A percentile compares a stretch with the other conserved stretches of the same genome.
phyloP scores from a whole-genome alignment of 2,888 invertebrate genomes.

The Acronicta psi region DNA sequence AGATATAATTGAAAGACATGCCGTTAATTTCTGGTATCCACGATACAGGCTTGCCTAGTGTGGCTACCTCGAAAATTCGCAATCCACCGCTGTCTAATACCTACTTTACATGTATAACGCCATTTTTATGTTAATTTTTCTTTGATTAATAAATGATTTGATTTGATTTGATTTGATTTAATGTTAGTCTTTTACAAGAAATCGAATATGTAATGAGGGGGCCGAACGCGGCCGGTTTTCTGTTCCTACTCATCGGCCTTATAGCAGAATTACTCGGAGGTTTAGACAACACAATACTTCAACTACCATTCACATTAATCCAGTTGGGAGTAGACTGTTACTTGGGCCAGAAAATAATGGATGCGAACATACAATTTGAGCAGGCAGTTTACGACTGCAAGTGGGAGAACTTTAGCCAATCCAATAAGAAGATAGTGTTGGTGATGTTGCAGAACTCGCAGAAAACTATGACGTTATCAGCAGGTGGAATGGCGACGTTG shows the following conservation, averaged over 20 bases:
- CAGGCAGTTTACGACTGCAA: slow-evolving; percentile 63
- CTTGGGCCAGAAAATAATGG: slow-evolving; percentile 64
- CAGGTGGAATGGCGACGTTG: slow-evolving; percentile 63
- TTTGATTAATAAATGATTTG: too few relatives aligned
- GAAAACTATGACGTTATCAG: slow-evolving; percentile 62
- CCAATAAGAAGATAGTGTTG: slow-evolving; percentile 63
- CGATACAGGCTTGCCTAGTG: too few relatives aligned
- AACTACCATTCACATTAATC: slow-evolving; percentile 68
- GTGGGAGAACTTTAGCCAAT: slow-evolving; percentile 65
- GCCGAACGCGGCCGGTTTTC: slow-evolving; percentile 69
- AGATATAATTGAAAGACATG: slow-evolving; percentile 63
- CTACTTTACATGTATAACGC: too few relatives aligned
- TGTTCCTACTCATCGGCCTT: slow-evolving; percentile 63
- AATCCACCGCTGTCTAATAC: too few relatives aligned
- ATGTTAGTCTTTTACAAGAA: slow-evolving; percentile 58
- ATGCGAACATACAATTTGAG: slow-evolving; percentile 61
- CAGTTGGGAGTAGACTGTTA: slow-evolving; percentile 68
- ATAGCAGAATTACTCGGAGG: slow-evolving; percentile 74
- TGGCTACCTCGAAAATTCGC: too few relatives aligned
- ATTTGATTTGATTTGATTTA: too few relatives aligned
- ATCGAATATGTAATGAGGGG: slow-evolving; percentile 65
- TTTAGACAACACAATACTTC: slow-evolving; percentile 69
- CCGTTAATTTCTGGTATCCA: too few relatives aligned
- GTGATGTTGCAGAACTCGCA: slow-evolving; percentile 65
- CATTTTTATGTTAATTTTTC: too few relatives aligned